Base-by-base conservation (phyloP, 2,888 invertebrate species). In the Pyrgus malvae region DNA sequence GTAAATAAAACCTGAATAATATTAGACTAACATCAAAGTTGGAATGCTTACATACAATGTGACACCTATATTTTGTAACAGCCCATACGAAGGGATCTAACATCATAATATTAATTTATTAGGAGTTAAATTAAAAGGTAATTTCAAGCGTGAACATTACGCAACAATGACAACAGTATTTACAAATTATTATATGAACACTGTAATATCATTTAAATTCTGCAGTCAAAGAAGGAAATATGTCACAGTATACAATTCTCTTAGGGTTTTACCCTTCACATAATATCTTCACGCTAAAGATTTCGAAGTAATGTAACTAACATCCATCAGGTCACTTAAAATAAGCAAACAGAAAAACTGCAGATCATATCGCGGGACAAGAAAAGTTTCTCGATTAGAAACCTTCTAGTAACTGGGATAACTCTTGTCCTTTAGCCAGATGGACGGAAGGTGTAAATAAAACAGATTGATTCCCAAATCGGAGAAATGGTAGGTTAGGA, bases 41-140 rank as follows among this genome's bases (percentile, higher is more conserved):
- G 88, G 88, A 88, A 88, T 88, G 88, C 86, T 84, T 84, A 79
- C 74, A 76, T 70, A 78, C 69, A 61, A 59, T 50, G n/a, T n/a
- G 64, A 75, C 68, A 72, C 64, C 63, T 67, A 72, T 68, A 74
- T 17, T 70, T 29, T 68, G 67, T 64, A 62, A 64, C 60, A 61
- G 58, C 45, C 58, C 56, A 44, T 42, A 11, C n/a, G 41, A 3
- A 53, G 35, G 38, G 48, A 56, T 45, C 53, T 53, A 58, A 69
- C 67, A 67, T 37, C 35, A 25, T 8, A 27, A 42, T 35, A 44
- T 31, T 64, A 57, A 63, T 40, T 21, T 40, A 11, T 21, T 60
- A 41, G 55, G 45, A 40, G 50, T 59, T 58, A 64, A 60, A 57
- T 59, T 66, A n/a, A n/a, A n/a, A n/a, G n/a, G n/a, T n/a, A 65